Conservation (phyloP, 2,888 invertebrate genomes). For the Watsonalla cultraria region DNA sequence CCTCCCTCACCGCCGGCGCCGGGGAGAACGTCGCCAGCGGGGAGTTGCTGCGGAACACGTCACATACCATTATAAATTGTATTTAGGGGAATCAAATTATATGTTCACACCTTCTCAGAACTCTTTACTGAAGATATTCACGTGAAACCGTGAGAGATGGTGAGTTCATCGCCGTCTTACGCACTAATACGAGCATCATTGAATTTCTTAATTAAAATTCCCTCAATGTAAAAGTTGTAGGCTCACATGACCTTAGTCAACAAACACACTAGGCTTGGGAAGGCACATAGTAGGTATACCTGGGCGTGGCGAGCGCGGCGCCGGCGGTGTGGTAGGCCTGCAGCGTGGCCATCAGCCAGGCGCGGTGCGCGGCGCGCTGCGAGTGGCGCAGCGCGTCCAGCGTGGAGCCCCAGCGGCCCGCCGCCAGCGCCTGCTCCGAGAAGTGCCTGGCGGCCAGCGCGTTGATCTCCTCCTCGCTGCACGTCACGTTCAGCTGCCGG, state of each 20-base stretch:
- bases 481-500: constrained; percentile 85
- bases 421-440: constrained; percentile 89
- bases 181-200: too few species aligned
- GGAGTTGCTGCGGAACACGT: constrained; percentile 45
- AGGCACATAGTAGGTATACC: too few species aligned
- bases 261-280: too few species aligned
- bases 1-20: constrained; percentile 5
- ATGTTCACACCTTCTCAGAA: too few species aligned
- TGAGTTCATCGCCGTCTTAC: too few species aligned
- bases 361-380: constrained; percentile 91
- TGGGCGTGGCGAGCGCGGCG: constrained; percentile 79
- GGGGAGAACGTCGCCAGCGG: constrained; percentile 51
- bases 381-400: constrained; percentile 90
- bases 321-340: constrained; percentile 56
- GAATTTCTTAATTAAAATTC: too few species aligned
- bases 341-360: constrained; percentile 92
- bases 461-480: constrained; percentile 92
- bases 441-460: constrained; percentile 89
- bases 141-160: too few species aligned
- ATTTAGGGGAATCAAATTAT: too few species aligned
- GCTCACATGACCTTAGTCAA: too few species aligned
- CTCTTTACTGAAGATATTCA: too few species aligned
- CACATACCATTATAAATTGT: too few species aligned
- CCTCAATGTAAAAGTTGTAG: too few species aligned
- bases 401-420: constrained; percentile 91